Conservation (phyloP, 2,888 invertebrate genomes). For the Coleophora deauratella region DNA sequence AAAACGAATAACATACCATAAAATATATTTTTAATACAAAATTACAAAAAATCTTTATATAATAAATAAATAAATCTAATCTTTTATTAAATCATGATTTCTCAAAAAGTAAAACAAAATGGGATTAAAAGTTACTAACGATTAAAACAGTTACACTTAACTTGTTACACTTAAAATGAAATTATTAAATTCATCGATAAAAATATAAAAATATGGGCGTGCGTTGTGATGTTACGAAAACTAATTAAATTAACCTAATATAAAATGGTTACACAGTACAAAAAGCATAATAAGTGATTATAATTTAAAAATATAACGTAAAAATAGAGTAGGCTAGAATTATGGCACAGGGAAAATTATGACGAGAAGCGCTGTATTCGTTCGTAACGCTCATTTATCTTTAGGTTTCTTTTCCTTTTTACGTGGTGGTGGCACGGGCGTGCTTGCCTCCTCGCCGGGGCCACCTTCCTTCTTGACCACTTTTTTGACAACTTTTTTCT, state of each 20-base stretch:
- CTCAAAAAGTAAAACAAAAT: conserved; percentile 5
- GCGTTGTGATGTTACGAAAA: conserved; percentile 37
- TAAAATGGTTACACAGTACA: conserved; percentile 52
- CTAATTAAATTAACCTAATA: conserved; percentile 39
- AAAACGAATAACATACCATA: conserved; percentile 31
- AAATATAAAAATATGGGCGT: conserved; percentile 43
- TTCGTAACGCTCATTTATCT: conserved; percentile 57
- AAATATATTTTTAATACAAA: conserved; percentile 68
- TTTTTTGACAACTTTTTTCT: conserved; percentile 65
- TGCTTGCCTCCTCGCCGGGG: conserved; percentile 29
- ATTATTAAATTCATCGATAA: conserved; percentile 32
- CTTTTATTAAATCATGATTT: conserved; percentile 44
- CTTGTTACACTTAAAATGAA: conserved; percentile 23
- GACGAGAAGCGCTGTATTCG: conserved; percentile 24
- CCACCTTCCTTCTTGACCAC: conserved; percentile 65
- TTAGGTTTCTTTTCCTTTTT: conserved; percentile 74
- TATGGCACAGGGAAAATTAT: conserved; percentile 68
- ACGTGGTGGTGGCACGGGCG: conserved; percentile 66
- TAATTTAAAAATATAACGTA: conserved; percentile 46
- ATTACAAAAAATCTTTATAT: conserved; percentile 46
- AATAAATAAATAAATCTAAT: conserved; percentile 48
- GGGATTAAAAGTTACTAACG: too few species aligned
- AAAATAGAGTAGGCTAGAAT: conserved; percentile 49
- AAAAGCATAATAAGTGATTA: conserved; percentile 49
- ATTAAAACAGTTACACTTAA: too few species aligned